Conservation (phyloP, 2,888 invertebrate genomes). For the Adineta ricciae region DNA sequence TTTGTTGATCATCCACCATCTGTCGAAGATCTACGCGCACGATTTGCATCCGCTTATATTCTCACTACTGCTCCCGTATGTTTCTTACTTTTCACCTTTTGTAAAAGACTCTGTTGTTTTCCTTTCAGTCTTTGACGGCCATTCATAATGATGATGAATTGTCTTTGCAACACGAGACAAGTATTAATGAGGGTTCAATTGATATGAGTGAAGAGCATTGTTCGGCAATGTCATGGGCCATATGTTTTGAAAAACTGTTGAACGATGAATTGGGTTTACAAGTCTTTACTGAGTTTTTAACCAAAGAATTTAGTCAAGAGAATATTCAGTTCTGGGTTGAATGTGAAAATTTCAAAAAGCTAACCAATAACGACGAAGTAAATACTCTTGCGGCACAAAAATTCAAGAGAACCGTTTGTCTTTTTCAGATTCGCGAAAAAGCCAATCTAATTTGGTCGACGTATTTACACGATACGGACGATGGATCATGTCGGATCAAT, state of each 20-base stretch:
- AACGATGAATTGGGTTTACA: conserved; percentile 75
- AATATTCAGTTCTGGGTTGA: conserved; percentile 93
- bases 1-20: neutral
- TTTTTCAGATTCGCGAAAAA: conserved; percentile 52
- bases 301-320: conserved; percentile 93
- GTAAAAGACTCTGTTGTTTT: too few relatives aligned
- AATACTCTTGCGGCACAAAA: too few relatives aligned
- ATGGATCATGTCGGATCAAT: conserved; percentile 83
- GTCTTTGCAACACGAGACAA: conserved; percentile 19
- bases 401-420: too few relatives aligned
- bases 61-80: neutral
- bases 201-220: conserved; percentile 38
- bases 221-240: conserved; percentile 69
- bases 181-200: conserved; percentile 37
- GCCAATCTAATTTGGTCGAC: conserved; percentile 68
- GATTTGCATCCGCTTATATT: neutral
- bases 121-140: neutral
- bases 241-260: conserved; percentile 76
- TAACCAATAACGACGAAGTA: conserved; percentile 52
- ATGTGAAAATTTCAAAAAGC: conserved; percentile 72
- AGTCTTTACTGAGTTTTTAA: conserved; percentile 82
- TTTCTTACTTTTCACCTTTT: too few relatives aligned
- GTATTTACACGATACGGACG: conserved; percentile 59
- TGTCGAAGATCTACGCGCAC: neutral
- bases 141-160: neutral